Evolutionary conservation across 2,113 vertebrate species (phyloP).

Genomic region (Pangasianodon gigas): DNA sequence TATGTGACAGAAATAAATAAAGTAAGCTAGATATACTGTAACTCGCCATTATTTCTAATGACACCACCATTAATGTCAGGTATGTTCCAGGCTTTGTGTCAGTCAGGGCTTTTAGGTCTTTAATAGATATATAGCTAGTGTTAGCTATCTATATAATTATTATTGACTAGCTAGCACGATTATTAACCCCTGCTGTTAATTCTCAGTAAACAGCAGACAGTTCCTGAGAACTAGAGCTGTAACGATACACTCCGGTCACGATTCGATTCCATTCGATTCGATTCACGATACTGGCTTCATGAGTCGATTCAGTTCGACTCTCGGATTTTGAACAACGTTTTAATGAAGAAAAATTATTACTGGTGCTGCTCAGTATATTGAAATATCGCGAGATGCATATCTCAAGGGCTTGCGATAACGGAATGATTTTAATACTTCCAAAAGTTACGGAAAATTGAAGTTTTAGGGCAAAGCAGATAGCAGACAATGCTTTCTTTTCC

Average conservation of each 20-base stretch:
- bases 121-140: not conserved
- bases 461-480: no score
- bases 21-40: not conserved
- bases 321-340: not conserved
- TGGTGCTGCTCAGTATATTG: no score
- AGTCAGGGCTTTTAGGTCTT: not conserved
- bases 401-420: no score
- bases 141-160: not conserved
- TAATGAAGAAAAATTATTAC: not conserved
- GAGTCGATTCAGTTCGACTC: not conserved
- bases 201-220: not conserved
- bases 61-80: not conserved
- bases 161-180: not conserved
- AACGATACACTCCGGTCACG: not conserved
- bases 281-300: not conserved
- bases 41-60: not conserved
- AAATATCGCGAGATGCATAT: no score
- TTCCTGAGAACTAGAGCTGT: not conserved
- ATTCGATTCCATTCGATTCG: not conserved
- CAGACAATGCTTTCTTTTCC: no score
- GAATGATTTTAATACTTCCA: no score
- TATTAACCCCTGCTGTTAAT: not conserved
- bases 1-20: not conserved
- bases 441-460: no score
- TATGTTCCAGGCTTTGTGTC: constrained; percentile 2